Evolutionary conservation across 64 coral and sea anemone genomes (phyloP).

Genomic region (Montipora sp.): DNA sequence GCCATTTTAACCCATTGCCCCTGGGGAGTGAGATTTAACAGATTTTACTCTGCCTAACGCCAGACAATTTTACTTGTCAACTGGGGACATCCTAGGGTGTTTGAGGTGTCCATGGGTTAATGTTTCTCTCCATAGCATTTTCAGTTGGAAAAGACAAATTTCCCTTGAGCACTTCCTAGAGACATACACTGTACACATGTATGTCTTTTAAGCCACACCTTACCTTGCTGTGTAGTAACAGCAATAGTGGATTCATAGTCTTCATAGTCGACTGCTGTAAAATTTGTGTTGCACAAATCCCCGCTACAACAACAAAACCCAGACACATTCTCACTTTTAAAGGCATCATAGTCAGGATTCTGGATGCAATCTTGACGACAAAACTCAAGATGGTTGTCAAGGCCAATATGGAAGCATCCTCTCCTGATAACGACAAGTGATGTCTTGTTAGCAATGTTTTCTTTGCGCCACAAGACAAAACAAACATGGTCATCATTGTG

Average conservation of each 20-base stretch:
- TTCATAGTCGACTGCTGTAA: slow-evolving; percentile 63
- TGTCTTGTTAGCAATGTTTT: slow-evolving; percentile 12
- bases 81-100: no score
- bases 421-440: neutral
- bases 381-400: neutral
- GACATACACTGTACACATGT: no score
- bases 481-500: neutral
- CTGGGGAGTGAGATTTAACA: no score
- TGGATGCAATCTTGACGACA: slow-evolving; percentile 75
- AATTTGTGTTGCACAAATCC: slow-evolving; percentile 78
- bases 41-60: no score
- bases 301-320: slow-evolving; percentile 79
- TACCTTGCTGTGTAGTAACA: slow-evolving; percentile 16
- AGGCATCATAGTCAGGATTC: slow-evolving; percentile 36
- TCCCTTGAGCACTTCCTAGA: no score
- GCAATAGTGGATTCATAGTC: slow-evolving; percentile 31
- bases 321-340: slow-evolving; percentile 52
- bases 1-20: no score
- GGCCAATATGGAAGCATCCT: slow-evolving; percentile 47
- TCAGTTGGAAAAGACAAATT: no score
- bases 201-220: neutral
- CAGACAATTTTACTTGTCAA: no score
- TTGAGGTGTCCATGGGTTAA: no score
- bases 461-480: slow-evolving; percentile 23
- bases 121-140: no score